These are phyloP conservation scores for Spondyliosoma cantharus DNA, from an alignment of 2,797 vertebrate genomes.

Conservation along the genomic window DNA sequence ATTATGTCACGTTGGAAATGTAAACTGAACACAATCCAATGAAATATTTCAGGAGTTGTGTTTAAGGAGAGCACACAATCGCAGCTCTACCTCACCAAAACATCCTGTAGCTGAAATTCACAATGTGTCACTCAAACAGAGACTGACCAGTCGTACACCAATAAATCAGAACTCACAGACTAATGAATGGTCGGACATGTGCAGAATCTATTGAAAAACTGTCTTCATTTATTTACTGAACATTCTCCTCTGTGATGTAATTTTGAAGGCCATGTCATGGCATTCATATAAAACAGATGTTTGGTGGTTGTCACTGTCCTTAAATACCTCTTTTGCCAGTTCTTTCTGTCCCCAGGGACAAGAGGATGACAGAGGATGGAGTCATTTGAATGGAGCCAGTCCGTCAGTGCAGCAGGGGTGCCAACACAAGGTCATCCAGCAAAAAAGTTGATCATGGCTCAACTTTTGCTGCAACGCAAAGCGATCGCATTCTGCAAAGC, in stretches of 20 bases:
- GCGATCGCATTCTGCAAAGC: too few relatives aligned
- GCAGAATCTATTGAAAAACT: background rate
- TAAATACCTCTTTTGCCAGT: conserved; percentile 4
- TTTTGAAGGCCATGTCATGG: conserved; percentile 33
- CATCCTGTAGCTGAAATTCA: background rate
- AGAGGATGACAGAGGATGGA: background rate
- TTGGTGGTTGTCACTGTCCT: conserved; percentile 21
- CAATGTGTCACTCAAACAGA: background rate
- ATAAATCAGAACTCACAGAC: background rate
- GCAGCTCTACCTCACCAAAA: background rate
- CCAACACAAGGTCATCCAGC: background rate
- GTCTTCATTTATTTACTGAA: background rate
- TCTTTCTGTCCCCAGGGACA: conserved; percentile 9
- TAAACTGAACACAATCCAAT: too few relatives aligned
- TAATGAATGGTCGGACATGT: background rate
- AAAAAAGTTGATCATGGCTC: background rate
- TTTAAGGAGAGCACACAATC: background rate
- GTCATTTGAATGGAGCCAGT: background rate
- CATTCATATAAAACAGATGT: conserved; percentile 52
- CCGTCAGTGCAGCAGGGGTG: background rate
- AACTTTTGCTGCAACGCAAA: too few relatives aligned
- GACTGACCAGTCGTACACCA: background rate
- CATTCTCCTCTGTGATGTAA: background rate
- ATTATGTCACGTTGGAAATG: too few relatives aligned
- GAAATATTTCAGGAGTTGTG: too few relatives aligned